Percentiles rank a stretch among this genome's conserved stretches.
phyloP scores from a whole-genome alignment of 2,888 invertebrate genomes.

The Tineola bisselliella region DNA sequence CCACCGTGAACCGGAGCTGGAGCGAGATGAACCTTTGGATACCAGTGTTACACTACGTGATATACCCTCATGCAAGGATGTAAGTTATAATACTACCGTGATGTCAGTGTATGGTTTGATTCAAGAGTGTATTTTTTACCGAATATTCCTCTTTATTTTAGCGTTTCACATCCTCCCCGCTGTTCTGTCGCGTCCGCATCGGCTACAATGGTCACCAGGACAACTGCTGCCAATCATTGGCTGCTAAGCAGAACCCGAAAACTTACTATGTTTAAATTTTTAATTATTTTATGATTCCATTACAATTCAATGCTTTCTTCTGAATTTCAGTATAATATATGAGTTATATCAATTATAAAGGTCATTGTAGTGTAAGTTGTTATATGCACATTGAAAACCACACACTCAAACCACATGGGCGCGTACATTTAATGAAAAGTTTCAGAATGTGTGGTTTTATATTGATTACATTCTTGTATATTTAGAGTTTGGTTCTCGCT shows the following conservation, averaged over 20 bases:
- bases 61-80: constrained; percentile 35
- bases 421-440: too few relatives aligned
- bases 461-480: too few relatives aligned
- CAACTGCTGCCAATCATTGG: not conserved
- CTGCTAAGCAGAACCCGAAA: not conserved
- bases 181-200: not conserved
- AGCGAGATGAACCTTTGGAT: constrained; percentile 27
- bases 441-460: too few relatives aligned
- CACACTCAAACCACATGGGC: too few relatives aligned
- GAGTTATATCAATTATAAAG: too few relatives aligned
- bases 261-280: not conserved
- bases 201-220: not conserved
- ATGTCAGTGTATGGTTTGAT: not conserved
- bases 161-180: not conserved
- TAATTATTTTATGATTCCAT: too few relatives aligned
- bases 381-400: too few relatives aligned
- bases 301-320: too few relatives aligned
- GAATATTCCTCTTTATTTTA: not conserved
- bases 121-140: too few relatives aligned
- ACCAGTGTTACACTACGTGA: constrained; percentile 28
- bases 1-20: constrained; percentile 45
- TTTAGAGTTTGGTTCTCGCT: too few relatives aligned
- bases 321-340: too few relatives aligned
- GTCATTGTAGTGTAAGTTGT: too few relatives aligned
- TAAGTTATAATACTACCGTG: constrained; percentile 23